Evolutionary conservation across 2,113 vertebrate species (phyloP).

Genomic region (Lycaon pictus): DNA sequence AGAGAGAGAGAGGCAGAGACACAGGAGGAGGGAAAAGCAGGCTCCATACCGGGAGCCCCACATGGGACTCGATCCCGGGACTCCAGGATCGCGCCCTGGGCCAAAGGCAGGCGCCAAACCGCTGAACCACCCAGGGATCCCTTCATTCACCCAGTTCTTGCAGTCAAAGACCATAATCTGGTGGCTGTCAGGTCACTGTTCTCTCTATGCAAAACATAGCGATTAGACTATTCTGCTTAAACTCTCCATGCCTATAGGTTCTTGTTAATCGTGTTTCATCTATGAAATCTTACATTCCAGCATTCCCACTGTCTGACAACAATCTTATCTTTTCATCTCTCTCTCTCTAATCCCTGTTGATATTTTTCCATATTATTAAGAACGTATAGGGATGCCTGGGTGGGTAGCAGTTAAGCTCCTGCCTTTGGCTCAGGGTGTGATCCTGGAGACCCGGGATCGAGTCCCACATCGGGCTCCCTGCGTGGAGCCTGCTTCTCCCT

Average conservation of each 20-base stretch:
- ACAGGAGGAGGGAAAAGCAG: too few species aligned
- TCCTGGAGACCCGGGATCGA: not conserved
- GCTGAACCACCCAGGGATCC: too few species aligned
- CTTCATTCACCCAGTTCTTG: not conserved
- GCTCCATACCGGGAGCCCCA: too few species aligned
- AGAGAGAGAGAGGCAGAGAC: too few species aligned
- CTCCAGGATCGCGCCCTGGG: too few species aligned
- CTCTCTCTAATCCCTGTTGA: not conserved
- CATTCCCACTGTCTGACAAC: not conserved
- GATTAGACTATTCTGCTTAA: not conserved
- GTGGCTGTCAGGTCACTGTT: not conserved
- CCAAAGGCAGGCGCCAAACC: too few species aligned
- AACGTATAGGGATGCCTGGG: not conserved
- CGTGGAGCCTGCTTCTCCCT: not conserved
- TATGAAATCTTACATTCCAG: not conserved
- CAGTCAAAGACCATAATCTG: not conserved
- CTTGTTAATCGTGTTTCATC: not conserved
- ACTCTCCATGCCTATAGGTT: not conserved
- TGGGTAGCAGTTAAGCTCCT: not conserved
- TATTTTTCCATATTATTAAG: not conserved
- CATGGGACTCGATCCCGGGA: too few species aligned
- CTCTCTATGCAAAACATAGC: not conserved
- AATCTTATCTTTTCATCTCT: not conserved
- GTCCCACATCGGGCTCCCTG: not conserved
- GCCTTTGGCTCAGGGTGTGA: not conserved